Conservation (phyloP, 2,888 invertebrate genomes). For the Eugnorisma glareosa region DNA sequence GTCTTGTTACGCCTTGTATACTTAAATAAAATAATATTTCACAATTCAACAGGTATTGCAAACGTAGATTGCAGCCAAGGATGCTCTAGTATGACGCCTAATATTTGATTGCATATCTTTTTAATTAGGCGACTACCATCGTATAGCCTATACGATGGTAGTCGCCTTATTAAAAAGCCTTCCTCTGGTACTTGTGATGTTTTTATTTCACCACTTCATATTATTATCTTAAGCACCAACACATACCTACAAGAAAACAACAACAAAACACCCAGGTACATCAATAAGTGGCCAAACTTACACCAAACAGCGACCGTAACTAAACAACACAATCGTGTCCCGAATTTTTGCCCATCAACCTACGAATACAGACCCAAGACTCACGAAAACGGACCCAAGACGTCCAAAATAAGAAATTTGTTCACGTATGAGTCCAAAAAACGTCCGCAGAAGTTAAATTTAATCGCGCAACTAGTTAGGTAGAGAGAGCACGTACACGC, state of each 20-base stretch:
- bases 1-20: no score
- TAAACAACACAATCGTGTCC: slow-evolving; percentile 62
- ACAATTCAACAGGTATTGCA: background rate
- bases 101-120: background rate
- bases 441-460: slow-evolving; percentile 70
- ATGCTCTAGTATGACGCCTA: background rate
- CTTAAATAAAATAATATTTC: background rate
- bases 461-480: slow-evolving; percentile 69
- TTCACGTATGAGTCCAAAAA: slow-evolving; percentile 67
- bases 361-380: slow-evolving; percentile 39
- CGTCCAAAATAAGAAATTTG: slow-evolving; percentile 65
- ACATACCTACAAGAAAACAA: slow-evolving; percentile 23
- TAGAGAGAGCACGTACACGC: slow-evolving; percentile 64
- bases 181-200: background rate
- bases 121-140: no score
- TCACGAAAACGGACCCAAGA: slow-evolving; percentile 46
- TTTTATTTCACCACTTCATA: background rate
- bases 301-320: slow-evolving; percentile 55
- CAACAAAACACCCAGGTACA: slow-evolving; percentile 45
- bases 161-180: no score
- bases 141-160: no score
- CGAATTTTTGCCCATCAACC: slow-evolving; percentile 49
- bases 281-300: slow-evolving; percentile 53
- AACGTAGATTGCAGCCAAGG: background rate
- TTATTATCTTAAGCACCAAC: background rate